phyloP scores from a whole-genome alignment of 2,888 invertebrate genomes.

The Yponomeuta malinellus region DNA sequence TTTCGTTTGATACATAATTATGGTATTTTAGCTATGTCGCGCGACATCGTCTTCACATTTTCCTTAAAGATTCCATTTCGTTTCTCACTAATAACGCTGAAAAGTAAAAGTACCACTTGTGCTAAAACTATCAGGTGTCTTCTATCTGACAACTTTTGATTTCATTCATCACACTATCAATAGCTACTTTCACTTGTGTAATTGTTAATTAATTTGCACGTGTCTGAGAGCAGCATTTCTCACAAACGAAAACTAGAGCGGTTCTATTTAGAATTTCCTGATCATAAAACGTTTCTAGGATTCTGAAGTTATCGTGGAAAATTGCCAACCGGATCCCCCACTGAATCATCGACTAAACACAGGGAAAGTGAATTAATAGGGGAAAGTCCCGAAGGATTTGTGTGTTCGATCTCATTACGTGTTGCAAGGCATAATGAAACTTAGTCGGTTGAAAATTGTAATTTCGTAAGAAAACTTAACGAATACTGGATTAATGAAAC shows the following conservation, averaged over 20 bases:
- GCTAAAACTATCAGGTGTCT: not conserved
- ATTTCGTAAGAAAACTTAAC: no score
- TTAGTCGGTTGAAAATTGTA: not conserved
- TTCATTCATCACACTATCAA: not conserved
- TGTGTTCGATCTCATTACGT: conserved; percentile 50
- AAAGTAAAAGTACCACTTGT: not conserved
- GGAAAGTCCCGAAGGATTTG: conserved; percentile 68
- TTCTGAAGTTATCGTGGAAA: conserved; percentile 18
- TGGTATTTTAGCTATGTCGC: not conserved
- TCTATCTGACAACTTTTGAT: not conserved
- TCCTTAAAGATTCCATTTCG: not conserved
- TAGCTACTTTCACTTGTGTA: not conserved
- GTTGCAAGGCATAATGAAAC: conserved; percentile 19
- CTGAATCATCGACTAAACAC: conserved; percentile 35
- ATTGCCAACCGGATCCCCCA: conserved; percentile 31
- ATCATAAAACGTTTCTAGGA: not conserved
- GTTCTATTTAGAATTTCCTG: not conserved
- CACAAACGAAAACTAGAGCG: not conserved
- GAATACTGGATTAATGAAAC: no score
- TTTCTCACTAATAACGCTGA: not conserved
- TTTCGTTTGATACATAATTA: not conserved
- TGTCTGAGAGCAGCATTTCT: not conserved
- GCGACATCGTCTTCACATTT: not conserved
- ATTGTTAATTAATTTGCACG: not conserved
- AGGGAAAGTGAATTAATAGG: conserved; percentile 68